Base-by-base conservation (phyloP, 2,797 vertebrate species). In the Macroramphosus scolopax region DNA sequence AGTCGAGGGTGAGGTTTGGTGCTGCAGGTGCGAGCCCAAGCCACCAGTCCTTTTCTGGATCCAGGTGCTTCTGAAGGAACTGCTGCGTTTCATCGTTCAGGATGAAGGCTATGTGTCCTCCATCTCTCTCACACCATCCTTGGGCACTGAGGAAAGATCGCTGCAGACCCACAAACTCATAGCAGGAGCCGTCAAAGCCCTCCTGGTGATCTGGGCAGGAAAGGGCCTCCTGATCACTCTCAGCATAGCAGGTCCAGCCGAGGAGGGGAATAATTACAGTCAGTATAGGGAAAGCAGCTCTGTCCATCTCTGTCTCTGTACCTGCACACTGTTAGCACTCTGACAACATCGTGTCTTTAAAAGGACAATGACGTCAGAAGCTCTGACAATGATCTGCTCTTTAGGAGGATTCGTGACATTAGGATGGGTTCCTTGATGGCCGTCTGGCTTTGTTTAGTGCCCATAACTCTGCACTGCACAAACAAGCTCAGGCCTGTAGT, bases 51-150 rank as follows among this genome's bases (percentile, higher is more conserved):
- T 78, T 84, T 49, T 89, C 89, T 0, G 85, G 81, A 0, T 88
- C 68, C 63, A 96, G 78, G 64, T 94, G 85, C 25, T 77, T 87
- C 80, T 92, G 89, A 42, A 99, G 86, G 77, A 98, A 96, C 58
- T 87, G 84, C 72, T 97, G 95, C 0, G 76, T 93, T 70, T 91
- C 92, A 55, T 94, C 88, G 1, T 92, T 92, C 18, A 81, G 82
- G 57, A 98, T 89, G 38, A 96, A 98, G 44, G 87, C 87, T 5
- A 98, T 59, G 40, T 96, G 95, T 42, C 96, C 94, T 14, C 95
- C 94, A 0, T 88, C 90, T 63, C 81, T 87, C 81, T 97, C 94
- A 43, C 95, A 98, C 94, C 95, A 97, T 17, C 78, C 81, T 84
- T 98, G 92, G 37, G 94, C 93, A 5, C 72, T 72, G 0, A 50